Evolutionary conservation across 2,113 vertebrate genomes (phyloP).

Genomic region (Dasyornis broadbenti): DNA sequence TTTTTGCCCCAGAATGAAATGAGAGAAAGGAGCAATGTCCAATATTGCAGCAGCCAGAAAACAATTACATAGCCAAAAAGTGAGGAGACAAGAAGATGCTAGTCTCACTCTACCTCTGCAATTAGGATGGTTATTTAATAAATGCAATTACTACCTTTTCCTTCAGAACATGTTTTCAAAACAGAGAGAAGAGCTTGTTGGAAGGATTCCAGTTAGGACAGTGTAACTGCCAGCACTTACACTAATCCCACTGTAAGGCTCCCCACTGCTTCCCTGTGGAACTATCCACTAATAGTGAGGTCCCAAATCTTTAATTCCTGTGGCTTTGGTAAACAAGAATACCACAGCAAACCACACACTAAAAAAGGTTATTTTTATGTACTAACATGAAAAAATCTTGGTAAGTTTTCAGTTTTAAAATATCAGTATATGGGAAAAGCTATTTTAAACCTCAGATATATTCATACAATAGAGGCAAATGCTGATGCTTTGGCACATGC

Average conservation of each 20-base stretch:
- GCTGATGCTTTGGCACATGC: not conserved
- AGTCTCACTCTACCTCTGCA: not conserved
- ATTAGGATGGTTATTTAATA: not conserved
- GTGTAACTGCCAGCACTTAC: not conserved
- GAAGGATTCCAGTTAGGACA: not conserved
- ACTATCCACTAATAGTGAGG: rapidly evolving
- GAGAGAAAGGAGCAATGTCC: not conserved
- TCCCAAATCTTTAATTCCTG: not conserved
- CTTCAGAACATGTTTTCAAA: not conserved
- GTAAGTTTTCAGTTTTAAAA: not conserved
- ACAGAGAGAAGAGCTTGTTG: not conserved
- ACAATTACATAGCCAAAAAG: not conserved
- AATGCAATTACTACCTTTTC: not conserved
- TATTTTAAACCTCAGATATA: not conserved
- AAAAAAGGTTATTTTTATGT: not conserved
- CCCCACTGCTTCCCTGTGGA: not conserved
- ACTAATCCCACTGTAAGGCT: not conserved
- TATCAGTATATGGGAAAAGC: not conserved
- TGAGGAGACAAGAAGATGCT: not conserved
- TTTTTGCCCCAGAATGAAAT: not conserved
- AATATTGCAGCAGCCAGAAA: not conserved
- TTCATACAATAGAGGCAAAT: not conserved
- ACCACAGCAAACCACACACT: not conserved
- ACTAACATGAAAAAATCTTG: not conserved
- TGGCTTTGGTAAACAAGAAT: not conserved